phyloP scores from a whole-genome alignment of 2,797 vertebrate species.

The Takifugu ocellatus region DNA sequence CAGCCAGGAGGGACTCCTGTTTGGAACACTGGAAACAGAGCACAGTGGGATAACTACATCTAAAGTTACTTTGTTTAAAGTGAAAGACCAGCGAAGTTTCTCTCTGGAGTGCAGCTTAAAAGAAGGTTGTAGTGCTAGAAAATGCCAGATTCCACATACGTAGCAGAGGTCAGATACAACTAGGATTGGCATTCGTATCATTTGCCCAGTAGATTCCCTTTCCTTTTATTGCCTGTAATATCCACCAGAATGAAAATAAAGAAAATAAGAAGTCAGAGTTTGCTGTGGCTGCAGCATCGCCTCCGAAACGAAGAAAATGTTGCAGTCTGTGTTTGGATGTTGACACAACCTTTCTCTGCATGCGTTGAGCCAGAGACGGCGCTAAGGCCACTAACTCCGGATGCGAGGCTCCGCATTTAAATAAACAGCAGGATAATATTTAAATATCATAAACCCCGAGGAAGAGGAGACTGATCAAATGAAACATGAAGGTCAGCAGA shows the following conservation, averaged over 20 bases:
- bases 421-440: constrained; percentile 51
- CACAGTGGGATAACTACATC: constrained; percentile 37
- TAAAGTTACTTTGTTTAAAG: constrained; percentile 31
- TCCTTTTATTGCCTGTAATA: neutral
- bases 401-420: constrained; percentile 41
- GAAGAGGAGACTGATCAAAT: constrained; percentile 44
- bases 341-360: constrained; percentile 31
- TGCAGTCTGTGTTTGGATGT: constrained; percentile 2
- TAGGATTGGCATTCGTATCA: neutral
- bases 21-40: constrained; percentile 36
- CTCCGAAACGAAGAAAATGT: constrained; percentile 12
- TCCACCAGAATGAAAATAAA: constrained; percentile 1
- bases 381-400: constrained; percentile 20
- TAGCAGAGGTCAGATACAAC: constrained; percentile 3
- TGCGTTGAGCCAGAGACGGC: constrained; percentile 19
- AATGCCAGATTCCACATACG: constrained; percentile 10
- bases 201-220: neutral
- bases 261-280: neutral
- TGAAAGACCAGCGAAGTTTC: constrained; percentile 33
- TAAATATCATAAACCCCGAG: constrained; percentile 36
- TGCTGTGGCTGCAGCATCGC: constrained; percentile 11
- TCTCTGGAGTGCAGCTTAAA: constrained; percentile 28
- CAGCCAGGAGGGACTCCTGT: constrained; percentile 35
- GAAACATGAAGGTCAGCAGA: constrained; percentile 60
- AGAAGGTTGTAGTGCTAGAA: constrained; percentile 28